Evolutionary conservation across 2,888 invertebrate genomes (phyloP).

Genomic region (Sipha maydis): DNA sequence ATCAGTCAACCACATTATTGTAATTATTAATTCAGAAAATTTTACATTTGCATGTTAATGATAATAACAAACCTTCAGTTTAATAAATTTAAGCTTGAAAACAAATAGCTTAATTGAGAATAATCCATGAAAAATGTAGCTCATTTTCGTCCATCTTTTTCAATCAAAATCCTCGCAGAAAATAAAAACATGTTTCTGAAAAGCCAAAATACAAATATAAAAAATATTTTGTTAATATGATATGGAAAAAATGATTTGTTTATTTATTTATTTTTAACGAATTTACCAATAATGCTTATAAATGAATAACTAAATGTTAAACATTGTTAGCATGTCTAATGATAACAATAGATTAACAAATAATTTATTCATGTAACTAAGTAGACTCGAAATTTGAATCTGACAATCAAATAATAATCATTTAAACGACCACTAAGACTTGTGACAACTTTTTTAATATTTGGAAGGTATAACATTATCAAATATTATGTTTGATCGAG

Average conservation of each 20-base stretch:
- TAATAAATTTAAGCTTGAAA: constrained; percentile 17
- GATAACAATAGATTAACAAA: background rate
- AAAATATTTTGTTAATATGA: background rate
- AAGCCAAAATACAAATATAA: background rate
- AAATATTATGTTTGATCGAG: constrained; percentile 39
- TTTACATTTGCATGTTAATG: background rate
- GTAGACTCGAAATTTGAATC: background rate
- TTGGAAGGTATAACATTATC: constrained; percentile 45
- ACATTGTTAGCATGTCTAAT: background rate
- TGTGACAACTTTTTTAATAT: constrained; percentile 23
- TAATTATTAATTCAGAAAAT: background rate
- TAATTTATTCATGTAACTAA: background rate
- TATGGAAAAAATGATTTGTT: background rate
- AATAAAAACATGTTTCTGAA: constrained; percentile 30
- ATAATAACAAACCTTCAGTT: constrained; percentile 40
- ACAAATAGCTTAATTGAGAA: background rate
- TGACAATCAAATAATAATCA: background rate
- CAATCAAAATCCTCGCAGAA: background rate
- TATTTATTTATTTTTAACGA: constrained; percentile 16
- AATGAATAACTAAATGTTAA: background rate
- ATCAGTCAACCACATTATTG: constrained; percentile 41
- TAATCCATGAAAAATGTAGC: constrained; percentile 6
- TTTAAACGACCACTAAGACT: constrained; percentile 2
- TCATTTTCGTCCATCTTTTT: background rate
- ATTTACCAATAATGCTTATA: constrained; percentile 17